A percentile compares a stretch with the other conserved stretches of the same genome.
These are phyloP conservation scores for Linnaemya vulpina DNA, from an alignment of 2,888 invertebrate genomes.

Conservation along the genomic window DNA sequence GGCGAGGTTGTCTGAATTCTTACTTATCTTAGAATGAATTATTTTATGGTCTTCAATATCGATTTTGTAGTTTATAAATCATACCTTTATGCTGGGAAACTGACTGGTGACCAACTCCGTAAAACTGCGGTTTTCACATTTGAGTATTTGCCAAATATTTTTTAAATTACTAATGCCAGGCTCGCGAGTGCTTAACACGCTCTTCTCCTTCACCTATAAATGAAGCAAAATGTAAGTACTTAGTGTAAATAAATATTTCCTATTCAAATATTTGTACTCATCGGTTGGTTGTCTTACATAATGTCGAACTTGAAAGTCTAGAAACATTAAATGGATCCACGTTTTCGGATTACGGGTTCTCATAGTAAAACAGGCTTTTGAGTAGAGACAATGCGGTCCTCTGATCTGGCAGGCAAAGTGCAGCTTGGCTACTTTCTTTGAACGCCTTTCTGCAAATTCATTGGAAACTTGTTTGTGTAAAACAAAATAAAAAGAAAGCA, in stretches of 20 bases:
- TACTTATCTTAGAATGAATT: neutral
- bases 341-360: conserved; percentile 91
- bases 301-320: conserved; percentile 89
- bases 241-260: neutral
- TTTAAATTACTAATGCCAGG: conserved; percentile 92
- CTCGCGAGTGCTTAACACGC: conserved; percentile 91
- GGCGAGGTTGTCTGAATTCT: too few species aligned
- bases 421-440: conserved; percentile 93
- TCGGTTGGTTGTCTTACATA: conserved; percentile 78
- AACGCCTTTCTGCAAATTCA: conserved; percentile 87
- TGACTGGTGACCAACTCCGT: conserved; percentile 96
- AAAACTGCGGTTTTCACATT: conserved; percentile 94
- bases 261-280: neutral
- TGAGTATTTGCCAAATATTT: conserved; percentile 97
- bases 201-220: conserved; percentile 87
- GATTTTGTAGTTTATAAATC: neutral
- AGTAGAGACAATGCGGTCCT: conserved; percentile 93
- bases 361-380: conserved; percentile 90
- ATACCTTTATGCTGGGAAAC: conserved; percentile 93
- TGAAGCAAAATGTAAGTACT: conserved; percentile 12
- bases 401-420: conserved; percentile 95
- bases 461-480: conserved; percentile 79
- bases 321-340: conserved; percentile 98
- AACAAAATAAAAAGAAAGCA: conserved; percentile 23
- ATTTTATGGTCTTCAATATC: neutral